phyloP scores from a whole-genome alignment of 92 coral and sea anemone species.

The Porites divaricata region DNA sequence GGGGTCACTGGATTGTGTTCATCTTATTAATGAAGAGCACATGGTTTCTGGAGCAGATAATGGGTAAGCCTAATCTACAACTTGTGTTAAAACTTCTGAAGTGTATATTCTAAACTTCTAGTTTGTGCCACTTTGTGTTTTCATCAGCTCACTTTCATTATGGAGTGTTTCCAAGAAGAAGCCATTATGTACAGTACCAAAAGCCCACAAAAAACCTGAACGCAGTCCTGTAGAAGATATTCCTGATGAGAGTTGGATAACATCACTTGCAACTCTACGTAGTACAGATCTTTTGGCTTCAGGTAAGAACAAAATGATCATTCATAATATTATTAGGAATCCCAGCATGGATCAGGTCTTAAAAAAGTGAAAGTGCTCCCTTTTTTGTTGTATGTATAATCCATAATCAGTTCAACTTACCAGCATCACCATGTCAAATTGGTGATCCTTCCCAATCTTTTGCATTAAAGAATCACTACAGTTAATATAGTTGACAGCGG shows the following conservation, averaged over 20 bases:
- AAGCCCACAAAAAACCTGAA: conserved; percentile 77
- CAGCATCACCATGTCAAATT: too few species aligned
- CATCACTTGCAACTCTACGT: conserved; percentile 82
- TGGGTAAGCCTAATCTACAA: conserved; percentile 62
- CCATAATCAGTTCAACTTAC: too few species aligned
- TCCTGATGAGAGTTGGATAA: conserved; percentile 96
- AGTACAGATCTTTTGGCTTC: conserved; percentile 94
- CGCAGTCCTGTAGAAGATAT: conserved; percentile 48
- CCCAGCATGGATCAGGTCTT: background rate
- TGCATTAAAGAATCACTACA: too few species aligned
- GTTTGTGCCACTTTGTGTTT: background rate
- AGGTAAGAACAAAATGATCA: conserved; percentile 57
- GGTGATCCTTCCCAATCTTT: too few species aligned
- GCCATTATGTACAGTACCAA: conserved; percentile 70
- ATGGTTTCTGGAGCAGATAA: conserved; percentile 96
- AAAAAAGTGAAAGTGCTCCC: too few species aligned
- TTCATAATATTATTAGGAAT: background rate
- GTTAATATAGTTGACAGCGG: too few species aligned
- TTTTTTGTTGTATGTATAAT: too few species aligned
- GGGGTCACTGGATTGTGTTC: conserved; percentile 90
- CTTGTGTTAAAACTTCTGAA: background rate
- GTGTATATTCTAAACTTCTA: too few species aligned
- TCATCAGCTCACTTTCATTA: conserved; percentile 79
- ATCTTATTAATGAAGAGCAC: conserved; percentile 86
- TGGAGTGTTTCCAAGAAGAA: conserved; percentile 92